Conservation (phyloP, 2,888 invertebrate genomes). For the Nomada hirtipes region DNA sequence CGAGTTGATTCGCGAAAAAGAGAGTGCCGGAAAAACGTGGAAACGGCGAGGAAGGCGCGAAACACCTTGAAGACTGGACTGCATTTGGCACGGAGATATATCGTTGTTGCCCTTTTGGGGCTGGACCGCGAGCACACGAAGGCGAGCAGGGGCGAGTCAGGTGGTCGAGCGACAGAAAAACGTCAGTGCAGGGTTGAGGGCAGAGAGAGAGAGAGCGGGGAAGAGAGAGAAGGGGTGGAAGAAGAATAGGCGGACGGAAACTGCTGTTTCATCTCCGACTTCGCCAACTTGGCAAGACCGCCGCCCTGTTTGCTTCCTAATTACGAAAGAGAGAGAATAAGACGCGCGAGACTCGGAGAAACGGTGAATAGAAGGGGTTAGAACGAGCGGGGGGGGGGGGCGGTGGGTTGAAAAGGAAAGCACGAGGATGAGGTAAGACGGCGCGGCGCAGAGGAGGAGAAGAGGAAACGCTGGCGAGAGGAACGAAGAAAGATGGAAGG, state of each 20-base stretch:
- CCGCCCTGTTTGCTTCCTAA: conserved; percentile 81
- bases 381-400: conserved; percentile 13
- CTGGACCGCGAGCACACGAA: conserved; percentile 44
- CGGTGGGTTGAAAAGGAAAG: background rate
- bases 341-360: conserved; percentile 48
- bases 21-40: background rate
- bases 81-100: conserved; percentile 62
- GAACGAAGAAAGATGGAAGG: conserved; percentile 33
- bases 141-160: conserved; percentile 10
- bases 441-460: background rate
- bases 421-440: conserved; percentile 14
- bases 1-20: conserved; percentile 22
- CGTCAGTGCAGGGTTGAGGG: background rate
- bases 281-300: conserved; percentile 80
- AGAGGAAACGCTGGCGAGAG: conserved; percentile 2
- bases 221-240: conserved; percentile 41
- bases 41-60: conserved; percentile 28
- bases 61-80: conserved; percentile 25
- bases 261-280: conserved; percentile 80
- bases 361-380: conserved; percentile 14
- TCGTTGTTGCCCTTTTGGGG: conserved; percentile 43
- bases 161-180: conserved; percentile 20
- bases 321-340: conserved; percentile 76
- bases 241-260: conserved; percentile 73
- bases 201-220: background rate